These are phyloP conservation scores for Cnemophilus loriae DNA, from an alignment of 2,113 vertebrate genomes.

Conservation along the genomic window DNA sequence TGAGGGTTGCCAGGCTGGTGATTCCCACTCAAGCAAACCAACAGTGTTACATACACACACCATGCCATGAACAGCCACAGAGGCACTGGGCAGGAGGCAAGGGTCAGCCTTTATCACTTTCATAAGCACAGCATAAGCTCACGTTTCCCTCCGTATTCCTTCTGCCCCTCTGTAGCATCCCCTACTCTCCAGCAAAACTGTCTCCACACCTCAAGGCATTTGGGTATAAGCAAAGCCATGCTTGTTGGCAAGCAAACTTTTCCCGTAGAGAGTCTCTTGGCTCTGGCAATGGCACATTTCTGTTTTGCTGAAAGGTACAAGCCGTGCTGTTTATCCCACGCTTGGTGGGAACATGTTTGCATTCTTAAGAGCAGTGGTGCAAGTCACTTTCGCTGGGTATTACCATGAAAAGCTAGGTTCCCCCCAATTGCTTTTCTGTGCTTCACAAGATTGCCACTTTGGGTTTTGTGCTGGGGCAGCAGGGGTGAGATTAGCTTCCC, in stretches of 20 bases:
- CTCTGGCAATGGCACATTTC: neutral
- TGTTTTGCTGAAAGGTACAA: slow-evolving; percentile 19
- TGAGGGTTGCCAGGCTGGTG: neutral
- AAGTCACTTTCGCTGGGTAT: slow-evolving; percentile 32
- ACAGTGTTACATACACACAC: accelerated
- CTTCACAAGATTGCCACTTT: slow-evolving; percentile 55
- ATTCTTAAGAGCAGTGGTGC: slow-evolving; percentile 43
- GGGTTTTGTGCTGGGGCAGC: slow-evolving; percentile 51
- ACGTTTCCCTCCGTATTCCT: accelerated
- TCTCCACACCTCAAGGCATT: neutral
- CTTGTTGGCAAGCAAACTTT: neutral
- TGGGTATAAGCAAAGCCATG: neutral
- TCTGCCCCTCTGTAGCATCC: neutral
- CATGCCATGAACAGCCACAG: accelerated
- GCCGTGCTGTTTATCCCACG: neutral
- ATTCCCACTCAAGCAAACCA: accelerated
- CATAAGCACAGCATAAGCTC: neutral
- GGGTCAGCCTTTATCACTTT: neutral
- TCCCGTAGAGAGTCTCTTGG: neutral
- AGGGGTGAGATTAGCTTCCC: slow-evolving; percentile 53
- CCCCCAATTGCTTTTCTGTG: slow-evolving; percentile 39
- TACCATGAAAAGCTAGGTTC: slow-evolving; percentile 33
- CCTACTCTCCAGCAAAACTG: neutral
- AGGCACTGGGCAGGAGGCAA: neutral
- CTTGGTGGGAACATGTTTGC: neutral